Conservation (phyloP, 2,113 vertebrate genomes). For the Phylloscopus whistleri region DNA sequence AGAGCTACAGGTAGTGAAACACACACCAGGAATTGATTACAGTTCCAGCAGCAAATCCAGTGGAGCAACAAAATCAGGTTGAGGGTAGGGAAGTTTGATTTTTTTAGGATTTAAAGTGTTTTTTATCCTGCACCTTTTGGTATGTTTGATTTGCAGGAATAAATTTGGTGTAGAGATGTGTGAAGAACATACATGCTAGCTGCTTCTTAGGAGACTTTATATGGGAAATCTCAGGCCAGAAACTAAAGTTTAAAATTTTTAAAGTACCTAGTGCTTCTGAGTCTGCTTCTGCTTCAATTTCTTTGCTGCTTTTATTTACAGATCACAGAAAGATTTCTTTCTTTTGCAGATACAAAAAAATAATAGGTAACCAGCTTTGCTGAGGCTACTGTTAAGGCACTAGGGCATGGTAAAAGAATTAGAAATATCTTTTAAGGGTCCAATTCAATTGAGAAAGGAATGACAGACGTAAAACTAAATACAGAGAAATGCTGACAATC, state of each 20-base stretch:
- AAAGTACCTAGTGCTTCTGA: background rate
- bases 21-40: background rate
- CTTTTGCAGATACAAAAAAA: background rate
- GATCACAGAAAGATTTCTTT: background rate
- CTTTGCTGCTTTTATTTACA: background rate
- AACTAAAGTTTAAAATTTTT: background rate
- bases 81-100: background rate
- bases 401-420: background rate
- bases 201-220: background rate
- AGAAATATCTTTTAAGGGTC: background rate
- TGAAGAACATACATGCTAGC: background rate
- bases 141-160: background rate
- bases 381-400: background rate
- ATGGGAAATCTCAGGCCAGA: background rate
- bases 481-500: background rate
- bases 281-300: background rate
- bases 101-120: background rate
- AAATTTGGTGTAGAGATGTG: background rate
- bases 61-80: background rate
- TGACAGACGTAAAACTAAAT: background rate
- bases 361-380: background rate
- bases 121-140: background rate
- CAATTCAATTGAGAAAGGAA: background rate
- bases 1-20: background rate
- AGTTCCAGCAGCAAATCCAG: background rate